phyloP scores from a whole-genome alignment of 1,140 invertebrate genomes.

The Metaphire vulgaris region DNA sequence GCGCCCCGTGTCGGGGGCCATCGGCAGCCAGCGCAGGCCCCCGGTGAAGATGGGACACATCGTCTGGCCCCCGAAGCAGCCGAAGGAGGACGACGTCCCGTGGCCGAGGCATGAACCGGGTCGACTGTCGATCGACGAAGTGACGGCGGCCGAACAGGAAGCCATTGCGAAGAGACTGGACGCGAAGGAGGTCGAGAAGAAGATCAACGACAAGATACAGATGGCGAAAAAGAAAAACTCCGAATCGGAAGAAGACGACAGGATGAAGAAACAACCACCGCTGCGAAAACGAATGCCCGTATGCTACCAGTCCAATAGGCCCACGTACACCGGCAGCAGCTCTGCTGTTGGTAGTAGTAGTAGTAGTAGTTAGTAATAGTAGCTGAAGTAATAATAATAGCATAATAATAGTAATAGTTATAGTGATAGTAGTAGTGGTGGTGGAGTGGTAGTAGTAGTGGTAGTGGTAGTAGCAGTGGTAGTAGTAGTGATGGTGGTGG shows the following conservation, averaged over 20 bases:
- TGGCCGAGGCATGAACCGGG: not conserved
- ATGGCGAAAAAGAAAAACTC: not conserved
- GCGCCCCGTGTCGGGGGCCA: not conserved
- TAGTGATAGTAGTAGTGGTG: not conserved
- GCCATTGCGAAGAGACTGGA: not conserved
- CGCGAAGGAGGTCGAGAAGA: not conserved
- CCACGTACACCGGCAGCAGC: too few relatives aligned
- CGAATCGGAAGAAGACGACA: not conserved
- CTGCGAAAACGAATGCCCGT: too few relatives aligned
- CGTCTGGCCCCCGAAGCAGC: not conserved
- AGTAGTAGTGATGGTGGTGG: not conserved
- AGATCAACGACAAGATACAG: not conserved
- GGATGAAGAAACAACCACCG: not conserved
- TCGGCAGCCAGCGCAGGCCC: not conserved
- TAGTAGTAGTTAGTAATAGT: too few relatives aligned
- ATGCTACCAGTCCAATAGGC: too few relatives aligned
- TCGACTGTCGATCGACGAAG: not conserved
- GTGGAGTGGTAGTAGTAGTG: not conserved
- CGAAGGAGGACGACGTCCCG: not conserved
- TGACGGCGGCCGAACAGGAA: not conserved
- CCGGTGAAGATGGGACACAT: not conserved
- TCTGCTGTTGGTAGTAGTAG: too few relatives aligned
- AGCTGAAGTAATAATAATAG: too few relatives aligned
- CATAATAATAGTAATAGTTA: too few relatives aligned
- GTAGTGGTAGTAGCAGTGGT: not conserved